phyloP scores from a whole-genome alignment of 2,888 invertebrate species.

The Aleiodes testaceus region DNA sequence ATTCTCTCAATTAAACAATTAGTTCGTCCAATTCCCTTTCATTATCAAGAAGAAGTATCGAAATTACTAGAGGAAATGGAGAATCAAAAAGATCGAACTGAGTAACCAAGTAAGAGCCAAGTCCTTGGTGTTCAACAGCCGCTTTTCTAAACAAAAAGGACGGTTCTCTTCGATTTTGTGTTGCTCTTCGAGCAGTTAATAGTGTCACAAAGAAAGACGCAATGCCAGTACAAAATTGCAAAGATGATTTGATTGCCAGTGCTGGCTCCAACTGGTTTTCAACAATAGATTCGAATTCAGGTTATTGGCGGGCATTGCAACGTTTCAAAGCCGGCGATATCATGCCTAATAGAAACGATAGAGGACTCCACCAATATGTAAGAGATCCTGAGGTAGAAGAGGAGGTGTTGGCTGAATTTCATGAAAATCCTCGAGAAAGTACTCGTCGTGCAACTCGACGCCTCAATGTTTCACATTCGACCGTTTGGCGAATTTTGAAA shows the following conservation, averaged over 20 bases:
- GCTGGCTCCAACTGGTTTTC: not conserved
- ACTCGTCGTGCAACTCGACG: too few species aligned
- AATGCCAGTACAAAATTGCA: conserved; percentile 26
- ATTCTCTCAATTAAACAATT: not conserved
- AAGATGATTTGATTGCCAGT: not conserved
- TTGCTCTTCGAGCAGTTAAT: conserved; percentile 35
- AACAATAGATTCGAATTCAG: not conserved
- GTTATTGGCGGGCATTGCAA: not conserved
- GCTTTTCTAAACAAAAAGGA: conserved; percentile 38
- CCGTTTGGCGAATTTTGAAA: too few species aligned
- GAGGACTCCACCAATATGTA: too few species aligned
- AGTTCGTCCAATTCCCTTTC: not conserved
- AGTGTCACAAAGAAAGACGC: conserved; percentile 33
- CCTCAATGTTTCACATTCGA: too few species aligned
- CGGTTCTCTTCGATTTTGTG: conserved; percentile 36
- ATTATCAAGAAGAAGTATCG: conserved; percentile 1
- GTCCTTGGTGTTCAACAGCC: conserved; percentile 41
- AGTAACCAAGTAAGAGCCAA: too few species aligned
- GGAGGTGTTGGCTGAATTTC: too few species aligned
- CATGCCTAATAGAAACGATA: too few species aligned
- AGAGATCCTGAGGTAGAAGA: too few species aligned
- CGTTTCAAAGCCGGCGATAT: too few species aligned
- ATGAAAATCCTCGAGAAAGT: too few species aligned
- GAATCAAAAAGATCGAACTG: conserved; percentile 21
- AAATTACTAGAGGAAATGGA: conserved; percentile 13